Base-by-base conservation (phyloP, 2,888 invertebrate species). In the Quadriops clusia region DNA sequence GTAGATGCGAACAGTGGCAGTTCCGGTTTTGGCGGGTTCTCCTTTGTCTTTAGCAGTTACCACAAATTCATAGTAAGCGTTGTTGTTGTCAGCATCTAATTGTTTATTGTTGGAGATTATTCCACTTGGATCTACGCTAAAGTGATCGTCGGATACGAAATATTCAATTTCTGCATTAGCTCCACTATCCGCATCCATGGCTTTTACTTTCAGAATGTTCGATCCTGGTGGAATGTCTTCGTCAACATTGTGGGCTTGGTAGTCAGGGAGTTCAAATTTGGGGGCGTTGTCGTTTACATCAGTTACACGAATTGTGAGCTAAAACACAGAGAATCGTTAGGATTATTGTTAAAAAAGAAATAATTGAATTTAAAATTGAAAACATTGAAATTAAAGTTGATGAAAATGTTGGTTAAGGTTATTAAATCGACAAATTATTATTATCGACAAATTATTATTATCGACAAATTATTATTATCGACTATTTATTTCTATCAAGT, bases 241-340 rank as follows among this genome's bases (percentile, higher is more conserved):
- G 50, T 91, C 89, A 2, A 94, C 85, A 56, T 93, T 93, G 61
- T 91, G 90, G 0, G 91, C 90, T 60, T 94, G 93, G 61, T 95
- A 95, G 59, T 95, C 89, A 1, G 94, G 94, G 41, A 95, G 64
- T 62, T 94, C 93, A 53, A 90, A 94, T 60, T 90, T 87, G 1
- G 95, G 95, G 5, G 90, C 86, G 61, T 97, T 95, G 64, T 97
- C 97, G 58, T 98, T 98, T 23, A 93, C 87, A 60, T 97, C 97
- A 4, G 86, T 86, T 23, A 98, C 91, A 40, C 87, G 77, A 41
- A 93, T 90, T 3, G 89, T 91, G 25, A 91, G 61, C 89, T 90
- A 67, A 21, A 72, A 70, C 37, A 40, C 35, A 34, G 35, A n/a
- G n/a, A n/a, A n/a, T n/a, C n/a, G n/a, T n/a, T 24, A 17, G 3